A percentile compares a stretch with the other conserved stretches of the same genome.
phyloP scores from a whole-genome alignment of 2,888 invertebrate species.

The Dolichopus griseipennis region DNA sequence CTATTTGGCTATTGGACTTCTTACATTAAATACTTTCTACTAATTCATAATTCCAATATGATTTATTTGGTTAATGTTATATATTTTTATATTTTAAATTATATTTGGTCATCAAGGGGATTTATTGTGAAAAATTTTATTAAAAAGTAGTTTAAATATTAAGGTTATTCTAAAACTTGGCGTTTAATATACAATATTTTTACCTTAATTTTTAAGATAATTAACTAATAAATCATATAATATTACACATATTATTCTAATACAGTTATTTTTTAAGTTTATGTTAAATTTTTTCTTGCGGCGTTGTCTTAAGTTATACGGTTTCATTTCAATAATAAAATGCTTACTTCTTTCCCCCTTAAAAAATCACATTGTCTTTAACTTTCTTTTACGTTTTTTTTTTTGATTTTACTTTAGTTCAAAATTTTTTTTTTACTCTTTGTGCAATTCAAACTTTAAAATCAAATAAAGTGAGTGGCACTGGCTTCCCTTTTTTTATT shows the following conservation, averaged over 20 bases:
- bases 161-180: too few relatives aligned
- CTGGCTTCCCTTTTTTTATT: background rate
- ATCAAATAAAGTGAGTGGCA: background rate
- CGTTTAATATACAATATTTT: too few relatives aligned
- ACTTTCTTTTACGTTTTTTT: background rate
- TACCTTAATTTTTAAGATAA: background rate
- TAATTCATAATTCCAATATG: too few relatives aligned
- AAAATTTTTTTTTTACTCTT: background rate
- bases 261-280: too few relatives aligned
- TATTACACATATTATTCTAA: background rate
- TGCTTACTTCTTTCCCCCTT: background rate
- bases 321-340: background rate
- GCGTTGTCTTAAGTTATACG: background rate
- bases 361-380: background rate
- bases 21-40: too few relatives aligned
- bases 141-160: too few relatives aligned
- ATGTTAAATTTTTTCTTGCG: background rate
- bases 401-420: too few relatives aligned
- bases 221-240: background rate
- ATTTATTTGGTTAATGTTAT: too few relatives aligned
- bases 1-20: too few relatives aligned
- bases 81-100: too few relatives aligned
- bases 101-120: too few relatives aligned
- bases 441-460: background rate
- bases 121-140: too few relatives aligned